phyloP scores from a whole-genome alignment of 2,888 invertebrate genomes.

The Schizaphis graminum region DNA sequence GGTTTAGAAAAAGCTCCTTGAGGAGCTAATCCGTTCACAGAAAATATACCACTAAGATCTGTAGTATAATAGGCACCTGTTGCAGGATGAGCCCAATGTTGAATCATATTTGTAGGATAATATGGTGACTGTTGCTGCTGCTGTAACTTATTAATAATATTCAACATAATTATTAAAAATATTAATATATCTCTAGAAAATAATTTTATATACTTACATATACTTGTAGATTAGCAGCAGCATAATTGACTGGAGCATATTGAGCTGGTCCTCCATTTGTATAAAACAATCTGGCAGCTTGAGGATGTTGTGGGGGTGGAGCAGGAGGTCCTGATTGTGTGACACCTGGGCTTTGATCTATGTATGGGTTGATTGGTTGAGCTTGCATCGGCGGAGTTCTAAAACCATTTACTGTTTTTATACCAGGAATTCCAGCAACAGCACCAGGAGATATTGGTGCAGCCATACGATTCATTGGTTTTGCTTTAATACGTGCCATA shows the following conservation, averaged over 20 bases:
- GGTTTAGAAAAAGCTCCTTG: constrained; percentile 77
- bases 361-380: constrained; percentile 68
- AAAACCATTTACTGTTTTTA: constrained; percentile 64
- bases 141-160: constrained; percentile 39
- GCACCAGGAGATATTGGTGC: constrained; percentile 71
- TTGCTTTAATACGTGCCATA: constrained; percentile 90
- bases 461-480: constrained; percentile 80
- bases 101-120: constrained; percentile 75
- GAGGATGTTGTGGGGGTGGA: constrained; percentile 73
- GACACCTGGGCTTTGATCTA: constrained; percentile 68
- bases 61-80: constrained; percentile 74
- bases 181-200: neutral
- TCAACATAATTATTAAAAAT: constrained; percentile 39
- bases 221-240: constrained; percentile 70
- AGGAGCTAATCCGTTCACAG: constrained; percentile 81
- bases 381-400: constrained; percentile 69
- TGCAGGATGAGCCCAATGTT: constrained; percentile 73
- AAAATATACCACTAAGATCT: constrained; percentile 80
- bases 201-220: constrained; percentile 68
- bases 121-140: constrained; percentile 76
- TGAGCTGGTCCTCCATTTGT: constrained; percentile 75
- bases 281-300: constrained; percentile 78
- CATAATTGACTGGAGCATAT: constrained; percentile 71
- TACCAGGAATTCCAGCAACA: constrained; percentile 71
- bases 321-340: constrained; percentile 67